Evolutionary conservation across 2,888 invertebrate species (phyloP), one percentile per base, ranked within the genome.

Genomic region (Serripes groenlandicus): DNA sequence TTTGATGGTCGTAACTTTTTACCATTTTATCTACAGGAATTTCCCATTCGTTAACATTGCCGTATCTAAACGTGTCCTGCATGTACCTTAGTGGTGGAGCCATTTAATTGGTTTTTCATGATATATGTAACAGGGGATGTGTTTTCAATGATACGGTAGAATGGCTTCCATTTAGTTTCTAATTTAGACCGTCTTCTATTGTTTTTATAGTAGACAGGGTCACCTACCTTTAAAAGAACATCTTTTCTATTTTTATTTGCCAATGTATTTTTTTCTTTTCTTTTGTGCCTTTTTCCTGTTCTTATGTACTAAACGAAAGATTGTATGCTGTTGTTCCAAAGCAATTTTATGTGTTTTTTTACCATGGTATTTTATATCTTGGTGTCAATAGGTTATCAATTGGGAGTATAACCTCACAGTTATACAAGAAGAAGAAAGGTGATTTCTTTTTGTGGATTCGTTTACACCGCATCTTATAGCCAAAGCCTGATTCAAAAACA

Each of bases 381-480:
- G 81, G 81, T 35, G 78, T 81, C 5, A 85, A 32, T n/a, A 83
- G 18, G 35, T 83, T 86, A 37, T 88, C 85, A n/a, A 83, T 26
- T 9, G 82, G 86, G 9, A 82, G 30, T n/a, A 87, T 72, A 9
- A 74, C 74, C 42, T 88, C 85, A 11, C 83, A 54, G 28, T 80
- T 81, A 32, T 85, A 87, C 21, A 86, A 26, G 5, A 85, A 21
- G 58, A 58, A 84, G 54, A 78, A 86, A 42, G 88, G 82, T 0
- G 79, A 81, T 23, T 56, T n/a, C n/a, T 70, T 56, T 52, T 64
- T 35, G 81, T 60, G 18, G 78, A 75, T 56, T 84, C 82, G 66
- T 71, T 83, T 0, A 75, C 62, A 70, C 72, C 81, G 60, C 79
- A 86, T 21, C 78, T 73, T n/a, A 84, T 72, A 15, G 81, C 84